A percentile compares a stretch with the other conserved stretches of the same genome.
Evolutionary conservation across 2,888 invertebrate genomes (phyloP).

Genomic region (Chirona hameri): DNA sequence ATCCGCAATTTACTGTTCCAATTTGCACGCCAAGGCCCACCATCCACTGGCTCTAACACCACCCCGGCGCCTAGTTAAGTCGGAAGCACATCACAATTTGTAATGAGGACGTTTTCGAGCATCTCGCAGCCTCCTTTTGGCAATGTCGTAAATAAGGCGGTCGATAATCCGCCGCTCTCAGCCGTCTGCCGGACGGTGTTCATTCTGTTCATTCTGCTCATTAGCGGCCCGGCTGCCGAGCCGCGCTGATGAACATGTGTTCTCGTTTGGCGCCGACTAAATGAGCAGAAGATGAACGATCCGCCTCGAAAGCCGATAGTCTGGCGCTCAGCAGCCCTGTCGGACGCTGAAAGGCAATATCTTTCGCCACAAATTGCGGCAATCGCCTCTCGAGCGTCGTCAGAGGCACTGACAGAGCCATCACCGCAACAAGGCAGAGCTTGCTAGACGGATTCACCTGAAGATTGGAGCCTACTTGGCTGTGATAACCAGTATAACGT

Average conservation of each 20-base stretch:
- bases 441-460: too few relatives aligned
- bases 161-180: background rate
- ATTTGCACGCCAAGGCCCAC: background rate
- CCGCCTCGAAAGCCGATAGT: background rate
- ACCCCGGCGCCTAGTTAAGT: background rate
- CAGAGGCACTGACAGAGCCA: too few relatives aligned
- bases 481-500: too few relatives aligned
- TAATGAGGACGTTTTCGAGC: background rate
- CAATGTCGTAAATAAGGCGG: background rate
- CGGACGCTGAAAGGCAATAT: background rate
- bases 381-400: background rate
- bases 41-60: background rate
- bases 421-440: too few relatives aligned
- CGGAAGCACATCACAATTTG: background rate
- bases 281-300: background rate
- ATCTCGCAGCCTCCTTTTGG: background rate
- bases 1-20: background rate
- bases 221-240: background rate
- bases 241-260: conserved; percentile 5
- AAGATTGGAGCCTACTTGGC: too few relatives aligned
- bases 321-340: background rate
- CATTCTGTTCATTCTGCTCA: background rate
- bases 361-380: background rate
- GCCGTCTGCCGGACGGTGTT: background rate
- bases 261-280: background rate